Evolutionary conservation across 2,888 invertebrate genomes (phyloP).

Genomic region (Thereva unica): DNA sequence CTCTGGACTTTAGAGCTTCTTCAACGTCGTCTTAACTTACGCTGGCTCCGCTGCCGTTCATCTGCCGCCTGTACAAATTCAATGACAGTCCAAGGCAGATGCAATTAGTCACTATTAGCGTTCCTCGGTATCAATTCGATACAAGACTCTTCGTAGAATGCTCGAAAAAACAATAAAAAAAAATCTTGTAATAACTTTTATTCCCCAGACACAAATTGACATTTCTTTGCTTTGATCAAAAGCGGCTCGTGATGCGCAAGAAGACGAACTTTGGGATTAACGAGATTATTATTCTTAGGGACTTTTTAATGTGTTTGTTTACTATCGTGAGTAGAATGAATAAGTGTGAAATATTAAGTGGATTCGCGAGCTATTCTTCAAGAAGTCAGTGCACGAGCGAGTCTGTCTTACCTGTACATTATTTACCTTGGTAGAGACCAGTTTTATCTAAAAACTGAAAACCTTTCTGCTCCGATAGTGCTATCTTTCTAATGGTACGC

Average conservation of each 20-base stretch:
- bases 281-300: slow-evolving; percentile 3
- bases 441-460: too few relatives aligned
- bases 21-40: background rate
- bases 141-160: background rate
- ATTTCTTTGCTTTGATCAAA: slow-evolving; percentile 39
- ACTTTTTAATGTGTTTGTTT: slow-evolving; percentile 4
- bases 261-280: background rate
- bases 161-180: slow-evolving; percentile 9
- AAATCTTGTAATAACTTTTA: slow-evolving; percentile 39
- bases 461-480: too few relatives aligned
- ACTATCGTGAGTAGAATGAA: background rate
- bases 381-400: background rate
- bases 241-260: background rate
- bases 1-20: too few relatives aligned
- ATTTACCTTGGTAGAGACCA: too few relatives aligned
- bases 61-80: slow-evolving; percentile 33
- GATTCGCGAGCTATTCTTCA: slow-evolving; percentile 7
- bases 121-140: slow-evolving; percentile 37
- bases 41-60: slow-evolving; percentile 3
- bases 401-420: too few relatives aligned
- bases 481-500: too few relatives aligned
- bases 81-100: slow-evolving; percentile 38
- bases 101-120: slow-evolving; percentile 42
- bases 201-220: slow-evolving; percentile 40
- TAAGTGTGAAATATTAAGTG: slow-evolving; percentile 13